Evolutionary conservation across 2,888 invertebrate species (phyloP), one percentile per base, ranked within the genome.

Genomic region (Lordiphosa andalusiaca): DNA sequence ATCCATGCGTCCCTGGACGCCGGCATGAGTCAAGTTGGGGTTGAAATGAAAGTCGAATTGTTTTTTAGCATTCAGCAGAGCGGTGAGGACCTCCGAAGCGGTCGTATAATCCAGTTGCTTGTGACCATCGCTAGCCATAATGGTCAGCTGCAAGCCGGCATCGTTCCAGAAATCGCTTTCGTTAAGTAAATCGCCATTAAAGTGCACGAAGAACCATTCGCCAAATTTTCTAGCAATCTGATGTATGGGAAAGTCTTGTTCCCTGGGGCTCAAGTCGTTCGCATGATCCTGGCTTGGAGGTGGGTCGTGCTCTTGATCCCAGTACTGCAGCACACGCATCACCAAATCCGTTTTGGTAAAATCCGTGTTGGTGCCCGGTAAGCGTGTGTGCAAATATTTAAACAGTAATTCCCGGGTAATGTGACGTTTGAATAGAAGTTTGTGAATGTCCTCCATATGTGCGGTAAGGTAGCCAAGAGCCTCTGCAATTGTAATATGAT

Each of bases 121-220:
- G 0, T 66, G 47, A 0, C 68, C 73, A 54, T 85, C 82, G 30
- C 67, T 74, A 4, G 85, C 85, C 4, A 76, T 65, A 46, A 88
- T 84, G 12, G 71, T 67, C 2, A 89, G 40, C 6, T 76, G 38
- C 6, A 89, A 49, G 0, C 62, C 50, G 0, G 91, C 90, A 76
- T 93, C 92, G 6, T 83, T 77, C 91, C 91, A 93, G 71, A 93
- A 92, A 78, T 93, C 92, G 25, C 90, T 89, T 0, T 87, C 53
- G 21, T 89, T 90, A 23, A 92, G 86, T 21, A 84, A 86, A 48
- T 87, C 81, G 2, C 85, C 76, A 69, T 91, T 86, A 76, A 88
- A 84, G 73, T 88, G 73, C 51, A 86, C 77, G 60, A 91, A 93
- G 83, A 91, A 93, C 93, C 93, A 93, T 58, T 90, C 89, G 0